Evolutionary conservation across 2,797 vertebrate species (phyloP).

Genomic region (Notolabrus celidotus): DNA sequence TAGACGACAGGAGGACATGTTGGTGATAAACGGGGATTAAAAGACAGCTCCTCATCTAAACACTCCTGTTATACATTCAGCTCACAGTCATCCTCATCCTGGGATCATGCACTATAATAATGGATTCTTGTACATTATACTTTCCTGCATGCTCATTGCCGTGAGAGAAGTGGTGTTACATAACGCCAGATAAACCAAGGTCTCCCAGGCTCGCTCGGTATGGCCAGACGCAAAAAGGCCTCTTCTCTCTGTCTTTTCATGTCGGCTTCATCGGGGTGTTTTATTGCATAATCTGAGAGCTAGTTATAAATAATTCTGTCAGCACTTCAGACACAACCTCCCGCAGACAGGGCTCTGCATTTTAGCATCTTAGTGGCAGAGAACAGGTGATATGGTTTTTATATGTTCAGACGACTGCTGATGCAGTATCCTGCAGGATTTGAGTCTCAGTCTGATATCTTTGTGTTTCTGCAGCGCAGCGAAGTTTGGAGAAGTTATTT

Average conservation of each 20-base stretch:
- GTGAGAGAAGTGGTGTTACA: constrained; percentile 27
- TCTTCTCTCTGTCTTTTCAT: constrained; percentile 62
- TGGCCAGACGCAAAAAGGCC: constrained; percentile 51
- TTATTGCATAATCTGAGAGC: constrained; percentile 65
- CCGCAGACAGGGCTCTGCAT: constrained; percentile 12
- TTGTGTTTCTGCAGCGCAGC: background rate
- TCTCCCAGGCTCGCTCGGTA: constrained; percentile 38
- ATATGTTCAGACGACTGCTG: constrained; percentile 23
- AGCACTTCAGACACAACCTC: constrained; percentile 41
- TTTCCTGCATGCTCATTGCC: constrained; percentile 11
- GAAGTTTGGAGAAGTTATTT: background rate
- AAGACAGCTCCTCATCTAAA: background rate
- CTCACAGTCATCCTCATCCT: background rate
- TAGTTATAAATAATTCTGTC: constrained; percentile 65
- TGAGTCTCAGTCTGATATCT: constrained; percentile 5
- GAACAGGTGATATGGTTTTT: constrained; percentile 25
- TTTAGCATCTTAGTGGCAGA: constrained; percentile 11
- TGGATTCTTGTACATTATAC: constrained; percentile 7
- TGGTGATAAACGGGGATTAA: constrained; percentile 1
- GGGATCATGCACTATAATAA: background rate
- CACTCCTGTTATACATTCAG: background rate
- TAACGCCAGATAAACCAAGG: constrained; percentile 52
- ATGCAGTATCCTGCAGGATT: constrained; percentile 9
- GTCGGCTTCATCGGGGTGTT: constrained; percentile 48
- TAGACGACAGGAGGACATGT: background rate